These are phyloP conservation scores for Chrysogorgia sp. DNA, from an alignment of 92 coral and sea anemone species.

Conservation along the genomic window DNA sequence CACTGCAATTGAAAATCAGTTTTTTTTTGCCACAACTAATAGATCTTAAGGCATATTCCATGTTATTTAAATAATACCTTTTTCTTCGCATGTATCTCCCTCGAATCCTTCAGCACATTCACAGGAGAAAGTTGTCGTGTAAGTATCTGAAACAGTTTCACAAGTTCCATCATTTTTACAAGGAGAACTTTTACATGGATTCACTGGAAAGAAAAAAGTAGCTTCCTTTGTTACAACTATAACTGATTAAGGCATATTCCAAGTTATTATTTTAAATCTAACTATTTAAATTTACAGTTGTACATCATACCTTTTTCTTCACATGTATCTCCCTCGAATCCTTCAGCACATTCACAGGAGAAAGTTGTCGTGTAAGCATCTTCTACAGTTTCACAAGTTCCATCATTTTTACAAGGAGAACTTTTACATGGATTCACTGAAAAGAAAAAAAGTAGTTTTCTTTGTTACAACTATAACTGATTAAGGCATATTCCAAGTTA, in stretches of 20 bases:
- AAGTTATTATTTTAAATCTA: not conserved
- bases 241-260: too few species aligned
- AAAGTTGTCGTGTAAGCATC: not conserved
- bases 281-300: not conserved
- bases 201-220: too few species aligned
- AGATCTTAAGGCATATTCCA: too few species aligned
- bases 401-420: constrained; percentile 28
- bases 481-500: too few species aligned
- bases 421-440: constrained; percentile 8
- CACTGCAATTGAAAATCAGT: not conserved
- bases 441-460: too few species aligned
- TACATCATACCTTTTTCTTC: constrained; percentile 23
- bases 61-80: too few species aligned
- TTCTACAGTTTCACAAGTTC: not conserved
- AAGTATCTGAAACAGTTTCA: not conserved
- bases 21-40: not conserved
- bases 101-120: constrained; percentile 5
- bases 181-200: constrained; percentile 13
- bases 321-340: not conserved
- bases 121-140: too few species aligned
- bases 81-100: constrained; percentile 2
- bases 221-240: too few species aligned
- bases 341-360: constrained; percentile 8
- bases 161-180: constrained; percentile 21
- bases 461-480: too few species aligned